Evolutionary conservation across 2,888 invertebrate species (phyloP).

Genomic region (Xestia sexstrigata): DNA sequence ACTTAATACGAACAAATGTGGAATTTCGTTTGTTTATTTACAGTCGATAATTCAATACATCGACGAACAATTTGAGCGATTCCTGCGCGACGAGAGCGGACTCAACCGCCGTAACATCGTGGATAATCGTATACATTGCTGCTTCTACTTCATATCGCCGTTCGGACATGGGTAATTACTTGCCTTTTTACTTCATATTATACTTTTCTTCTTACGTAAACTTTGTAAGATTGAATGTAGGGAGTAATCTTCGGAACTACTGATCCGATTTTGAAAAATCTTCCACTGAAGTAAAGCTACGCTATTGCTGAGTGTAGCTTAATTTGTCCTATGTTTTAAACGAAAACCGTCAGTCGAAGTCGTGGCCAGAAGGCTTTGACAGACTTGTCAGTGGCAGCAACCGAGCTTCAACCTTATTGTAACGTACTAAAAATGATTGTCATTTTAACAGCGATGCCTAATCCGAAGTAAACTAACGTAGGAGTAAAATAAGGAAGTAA

Average conservation of each 20-base stretch:
- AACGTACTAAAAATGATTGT: background rate
- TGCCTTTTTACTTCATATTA: background rate
- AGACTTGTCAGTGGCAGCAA: background rate
- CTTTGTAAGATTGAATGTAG: background rate
- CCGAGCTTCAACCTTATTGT: background rate
- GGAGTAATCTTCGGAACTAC: no score
- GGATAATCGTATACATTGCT: constrained; percentile 99
- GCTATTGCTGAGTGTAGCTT: background rate
- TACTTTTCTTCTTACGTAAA: background rate
- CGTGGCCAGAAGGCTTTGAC: background rate
- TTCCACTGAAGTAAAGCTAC: background rate
- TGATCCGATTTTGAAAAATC: no score
- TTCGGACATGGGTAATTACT: constrained; percentile 94
- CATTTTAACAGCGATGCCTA: background rate
- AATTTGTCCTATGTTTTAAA: background rate
- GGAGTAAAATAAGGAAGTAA: background rate
- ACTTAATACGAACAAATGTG: constrained; percentile 17
- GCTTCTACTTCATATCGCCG: constrained; percentile 99
- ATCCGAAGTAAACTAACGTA: background rate
- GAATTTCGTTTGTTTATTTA: constrained; percentile 62
- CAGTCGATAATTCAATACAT: constrained; percentile 98
- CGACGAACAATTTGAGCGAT: constrained; percentile 98
- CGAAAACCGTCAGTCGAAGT: background rate
- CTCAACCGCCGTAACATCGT: constrained; percentile 98
- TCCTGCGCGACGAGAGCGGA: constrained; percentile 97